Conservation (phyloP, 2,797 vertebrate genomes). For the Luscinia megarhynchos region DNA sequence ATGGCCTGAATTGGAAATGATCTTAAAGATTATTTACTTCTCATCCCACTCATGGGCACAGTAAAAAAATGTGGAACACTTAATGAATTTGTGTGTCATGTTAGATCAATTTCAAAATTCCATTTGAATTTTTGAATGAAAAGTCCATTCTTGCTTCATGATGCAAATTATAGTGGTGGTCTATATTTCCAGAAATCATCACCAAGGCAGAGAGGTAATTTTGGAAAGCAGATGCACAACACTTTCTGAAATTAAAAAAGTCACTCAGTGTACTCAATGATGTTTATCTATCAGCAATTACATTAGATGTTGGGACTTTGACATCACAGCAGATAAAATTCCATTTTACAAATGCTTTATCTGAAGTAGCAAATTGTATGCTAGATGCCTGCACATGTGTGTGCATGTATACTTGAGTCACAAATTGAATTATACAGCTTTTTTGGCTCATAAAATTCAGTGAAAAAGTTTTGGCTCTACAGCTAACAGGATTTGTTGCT, state of each 20-base stretch:
- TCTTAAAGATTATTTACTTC: neutral
- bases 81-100: fast-evolving
- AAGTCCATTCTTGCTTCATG: neutral
- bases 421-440: neutral
- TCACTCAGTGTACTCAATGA: neutral
- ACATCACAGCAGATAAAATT: neutral
- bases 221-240: neutral
- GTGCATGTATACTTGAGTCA: neutral
- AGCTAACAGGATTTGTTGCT: neutral
- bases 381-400: neutral
- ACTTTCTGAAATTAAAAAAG: neutral
- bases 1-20: neutral
- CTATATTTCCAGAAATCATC: neutral
- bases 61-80: fast-evolving
- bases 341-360: neutral
- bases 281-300: neutral
- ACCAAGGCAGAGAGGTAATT: neutral
- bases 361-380: neutral
- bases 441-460: neutral
- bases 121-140: neutral
- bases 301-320: neutral
- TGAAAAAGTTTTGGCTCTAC: neutral
- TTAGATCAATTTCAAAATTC: neutral
- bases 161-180: neutral
- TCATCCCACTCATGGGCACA: fast-evolving